A percentile compares a stretch with the other conserved stretches of the same genome.
Evolutionary conservation across 64 coral and sea anemone species (phyloP).

Genomic region (Pocillopora damicornis): DNA sequence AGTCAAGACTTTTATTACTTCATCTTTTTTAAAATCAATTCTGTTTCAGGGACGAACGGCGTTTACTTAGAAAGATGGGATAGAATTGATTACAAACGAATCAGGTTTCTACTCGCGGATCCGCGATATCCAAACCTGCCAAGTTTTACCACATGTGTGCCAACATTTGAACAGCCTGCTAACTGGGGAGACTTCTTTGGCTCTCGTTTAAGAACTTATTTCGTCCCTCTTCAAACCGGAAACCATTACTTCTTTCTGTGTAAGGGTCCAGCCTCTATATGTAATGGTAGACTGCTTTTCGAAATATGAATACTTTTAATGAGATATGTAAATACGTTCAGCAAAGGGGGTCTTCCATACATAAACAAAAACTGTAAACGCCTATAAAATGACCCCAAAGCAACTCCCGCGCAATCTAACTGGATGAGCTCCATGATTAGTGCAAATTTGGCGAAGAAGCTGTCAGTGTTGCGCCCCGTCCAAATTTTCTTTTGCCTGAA

Average conservation of each 20-base stretch:
- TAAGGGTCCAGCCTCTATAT: not conserved
- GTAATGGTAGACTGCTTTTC: too few species aligned
- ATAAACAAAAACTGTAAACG: too few species aligned
- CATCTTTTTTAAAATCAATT: not conserved
- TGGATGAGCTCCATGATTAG: too few species aligned
- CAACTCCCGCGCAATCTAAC: too few species aligned
- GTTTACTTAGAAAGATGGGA: conserved; percentile 82
- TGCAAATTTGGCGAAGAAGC: too few species aligned
- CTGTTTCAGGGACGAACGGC: not conserved
- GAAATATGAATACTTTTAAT: too few species aligned
- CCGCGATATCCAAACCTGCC: conserved; percentile 58
- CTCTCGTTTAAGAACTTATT: conserved; percentile 50
- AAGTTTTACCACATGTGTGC: conserved; percentile 3
- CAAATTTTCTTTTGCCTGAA: too few species aligned
- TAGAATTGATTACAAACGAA: conserved; percentile 49
- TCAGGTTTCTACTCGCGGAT: conserved; percentile 39
- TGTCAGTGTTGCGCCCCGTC: too few species aligned
- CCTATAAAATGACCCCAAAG: too few species aligned
- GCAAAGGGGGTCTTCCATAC: too few species aligned
- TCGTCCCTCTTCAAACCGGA: conserved; percentile 44
- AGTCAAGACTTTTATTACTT: not conserved
- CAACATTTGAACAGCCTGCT: conserved; percentile 48
- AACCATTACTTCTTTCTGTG: conserved; percentile 7
- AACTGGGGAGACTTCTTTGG: conserved; percentile 75
- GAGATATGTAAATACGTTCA: too few species aligned